Conservation (phyloP, 2,113 vertebrate species). For the Hyperopisus bebe region DNA sequence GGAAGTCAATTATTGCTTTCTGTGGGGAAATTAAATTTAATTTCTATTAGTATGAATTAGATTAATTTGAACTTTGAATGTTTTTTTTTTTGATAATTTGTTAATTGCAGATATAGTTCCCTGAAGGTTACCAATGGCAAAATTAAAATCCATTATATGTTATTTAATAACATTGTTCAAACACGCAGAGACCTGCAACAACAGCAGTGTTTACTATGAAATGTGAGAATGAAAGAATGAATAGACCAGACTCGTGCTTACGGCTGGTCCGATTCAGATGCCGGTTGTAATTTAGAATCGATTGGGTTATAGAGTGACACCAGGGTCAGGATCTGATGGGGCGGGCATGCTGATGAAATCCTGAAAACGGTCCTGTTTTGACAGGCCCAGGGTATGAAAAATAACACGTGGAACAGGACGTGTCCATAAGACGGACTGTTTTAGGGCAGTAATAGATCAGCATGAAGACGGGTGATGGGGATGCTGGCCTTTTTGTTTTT, state of each 20-base stretch:
- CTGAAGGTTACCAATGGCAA: neutral
- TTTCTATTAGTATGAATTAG: neutral
- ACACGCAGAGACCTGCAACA: neutral
- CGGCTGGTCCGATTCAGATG: conserved; percentile 7
- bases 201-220: conserved; percentile 2
- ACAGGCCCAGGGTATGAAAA: conserved; percentile 19
- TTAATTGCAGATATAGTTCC: neutral
- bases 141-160: neutral
- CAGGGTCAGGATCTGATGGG: conserved; percentile 12
- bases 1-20: neutral
- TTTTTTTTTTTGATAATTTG: neutral
- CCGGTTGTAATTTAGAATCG: conserved; percentile 35
- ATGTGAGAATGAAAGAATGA: neutral
- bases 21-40: neutral
- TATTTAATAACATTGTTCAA: neutral
- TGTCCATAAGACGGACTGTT: conserved; percentile 11
- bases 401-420: neutral
- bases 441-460: conserved; percentile 21
- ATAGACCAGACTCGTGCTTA: neutral
- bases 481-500: neutral
- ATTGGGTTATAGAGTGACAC: conserved; percentile 30
- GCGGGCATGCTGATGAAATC: conserved; percentile 16
- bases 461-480: neutral
- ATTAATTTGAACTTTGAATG: neutral
- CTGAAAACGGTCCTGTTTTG: conserved; percentile 12